These are phyloP conservation scores for Drosophila ohnishii DNA, from an alignment of 1,140 invertebrate species.

Conservation along the genomic window DNA sequence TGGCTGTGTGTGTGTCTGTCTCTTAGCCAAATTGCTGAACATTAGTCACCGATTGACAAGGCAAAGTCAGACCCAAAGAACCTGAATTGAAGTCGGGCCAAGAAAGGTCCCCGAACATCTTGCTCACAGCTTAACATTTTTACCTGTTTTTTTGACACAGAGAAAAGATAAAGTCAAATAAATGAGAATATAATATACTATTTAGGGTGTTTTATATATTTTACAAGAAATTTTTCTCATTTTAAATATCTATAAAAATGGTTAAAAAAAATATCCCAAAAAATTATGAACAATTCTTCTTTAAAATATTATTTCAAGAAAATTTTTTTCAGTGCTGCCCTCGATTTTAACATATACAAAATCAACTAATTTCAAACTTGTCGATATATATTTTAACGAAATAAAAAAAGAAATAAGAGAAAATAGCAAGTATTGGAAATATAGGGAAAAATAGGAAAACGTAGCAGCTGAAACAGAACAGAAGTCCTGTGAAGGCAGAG, in stretches of 20 bases:
- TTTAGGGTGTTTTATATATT: too few relatives aligned
- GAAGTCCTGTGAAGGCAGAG: slow-evolving; percentile 11
- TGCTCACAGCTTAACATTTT: slow-evolving; percentile 16
- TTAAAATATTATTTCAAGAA: too few relatives aligned
- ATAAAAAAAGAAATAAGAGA: slow-evolving; percentile 5
- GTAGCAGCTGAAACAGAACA: slow-evolving; percentile 7
- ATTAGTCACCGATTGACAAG: slow-evolving; percentile 81
- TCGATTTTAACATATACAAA: slow-evolving; percentile 16
- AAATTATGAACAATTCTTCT: too few relatives aligned
- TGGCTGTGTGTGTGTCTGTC: slow-evolving; percentile 53
- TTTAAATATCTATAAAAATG: too few relatives aligned
- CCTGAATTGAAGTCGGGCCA: slow-evolving; percentile 40
- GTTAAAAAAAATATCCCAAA: too few relatives aligned
- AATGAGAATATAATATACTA: neutral
- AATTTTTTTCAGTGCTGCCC: too few relatives aligned
- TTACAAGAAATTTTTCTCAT: too few relatives aligned
- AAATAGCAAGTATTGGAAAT: neutral
- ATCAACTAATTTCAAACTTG: slow-evolving; percentile 76
- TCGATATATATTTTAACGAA: slow-evolving; percentile 75
- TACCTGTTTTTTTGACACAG: slow-evolving; percentile 13
- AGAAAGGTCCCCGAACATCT: slow-evolving; percentile 29
- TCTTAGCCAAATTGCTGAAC: slow-evolving; percentile 81
- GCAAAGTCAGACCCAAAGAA: slow-evolving; percentile 44
- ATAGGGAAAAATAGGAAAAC: neutral
- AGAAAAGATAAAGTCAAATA: neutral